These are phyloP conservation scores for Macquaria ambigua DNA, from an alignment of 2,113 vertebrate species.

Conservation along the genomic window DNA sequence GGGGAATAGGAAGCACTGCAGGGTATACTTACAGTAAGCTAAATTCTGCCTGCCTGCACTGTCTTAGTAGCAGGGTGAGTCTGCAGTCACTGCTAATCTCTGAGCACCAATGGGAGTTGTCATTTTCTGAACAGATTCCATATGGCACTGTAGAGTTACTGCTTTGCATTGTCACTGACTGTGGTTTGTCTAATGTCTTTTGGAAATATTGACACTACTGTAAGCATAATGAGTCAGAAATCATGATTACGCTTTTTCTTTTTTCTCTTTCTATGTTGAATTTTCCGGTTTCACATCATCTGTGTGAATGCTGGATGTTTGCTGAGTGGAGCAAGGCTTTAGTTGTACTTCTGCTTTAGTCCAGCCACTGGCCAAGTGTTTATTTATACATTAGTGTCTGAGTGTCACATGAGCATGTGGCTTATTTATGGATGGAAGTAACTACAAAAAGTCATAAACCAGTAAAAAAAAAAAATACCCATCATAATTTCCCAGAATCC, in stretches of 20 bases:
- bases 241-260: not conserved
- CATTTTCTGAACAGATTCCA: constrained; percentile 24
- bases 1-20: constrained; percentile 29
- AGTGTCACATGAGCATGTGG: constrained; percentile 29
- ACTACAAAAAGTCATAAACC: not conserved
- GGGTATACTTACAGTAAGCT: constrained; percentile 41
- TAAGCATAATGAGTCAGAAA: not conserved
- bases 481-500: not conserved
- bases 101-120: constrained; percentile 26
- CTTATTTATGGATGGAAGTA: constrained; percentile 1
- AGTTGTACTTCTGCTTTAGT: constrained; percentile 84
- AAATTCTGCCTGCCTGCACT: not conserved
- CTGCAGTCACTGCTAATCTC: constrained; percentile 31
- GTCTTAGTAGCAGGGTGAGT: constrained; percentile 11
- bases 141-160: not conserved
- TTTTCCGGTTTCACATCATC: constrained; percentile 1
- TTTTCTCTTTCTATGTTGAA: not conserved
- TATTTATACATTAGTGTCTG: constrained; percentile 47
- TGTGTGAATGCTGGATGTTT: not conserved
- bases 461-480: not conserved
- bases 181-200: too few relatives aligned
- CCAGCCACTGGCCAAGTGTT: constrained; percentile 32
- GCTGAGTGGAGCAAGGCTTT: constrained; percentile 21
- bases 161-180: too few relatives aligned
- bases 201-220: not conserved